A percentile compares a stretch with the other conserved stretches of the same genome.
These are phyloP conservation scores for Alauda arvensis DNA, from an alignment of 2,797 vertebrate genomes.

Conservation along the genomic window DNA sequence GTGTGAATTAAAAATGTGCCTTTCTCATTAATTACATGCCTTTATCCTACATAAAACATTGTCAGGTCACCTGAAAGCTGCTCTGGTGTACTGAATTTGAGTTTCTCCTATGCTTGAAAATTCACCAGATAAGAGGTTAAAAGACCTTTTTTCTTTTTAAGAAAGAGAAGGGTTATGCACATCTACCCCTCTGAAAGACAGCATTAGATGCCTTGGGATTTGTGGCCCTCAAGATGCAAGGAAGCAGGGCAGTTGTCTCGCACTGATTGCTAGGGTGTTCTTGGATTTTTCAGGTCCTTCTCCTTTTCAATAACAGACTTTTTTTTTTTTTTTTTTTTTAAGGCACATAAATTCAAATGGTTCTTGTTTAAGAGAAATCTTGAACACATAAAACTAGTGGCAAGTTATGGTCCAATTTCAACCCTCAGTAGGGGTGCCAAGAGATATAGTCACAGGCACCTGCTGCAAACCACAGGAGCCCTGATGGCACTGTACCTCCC, in stretches of 20 bases:
- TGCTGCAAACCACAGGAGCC: not conserved
- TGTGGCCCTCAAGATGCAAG: fast-evolving
- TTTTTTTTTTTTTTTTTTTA: not conserved
- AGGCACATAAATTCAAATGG: not conserved
- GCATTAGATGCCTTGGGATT: not conserved
- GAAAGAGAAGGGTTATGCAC: not conserved
- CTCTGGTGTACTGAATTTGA: not conserved
- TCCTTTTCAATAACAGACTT: not conserved
- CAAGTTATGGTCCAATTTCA: not conserved
- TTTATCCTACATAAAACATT: not conserved
- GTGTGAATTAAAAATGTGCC: not conserved
- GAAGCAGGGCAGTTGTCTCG: not conserved
- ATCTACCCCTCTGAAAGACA: not conserved
- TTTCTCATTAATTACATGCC: not conserved
- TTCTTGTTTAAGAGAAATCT: not conserved
- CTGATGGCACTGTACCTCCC: fast-evolving
- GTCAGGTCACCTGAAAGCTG: not conserved
- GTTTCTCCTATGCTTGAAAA: not conserved
- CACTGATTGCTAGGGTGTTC: not conserved
- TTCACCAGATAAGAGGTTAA: not conserved
- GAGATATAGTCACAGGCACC: fast-evolving
- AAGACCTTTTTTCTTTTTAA: fast-evolving
- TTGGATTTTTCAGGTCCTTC: not conserved
- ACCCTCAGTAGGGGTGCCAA: not conserved
- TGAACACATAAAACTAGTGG: not conserved